These are phyloP conservation scores for Beaufortia kweichowensis DNA, from an alignment of 2,113 vertebrate species.

Conservation along the genomic window DNA sequence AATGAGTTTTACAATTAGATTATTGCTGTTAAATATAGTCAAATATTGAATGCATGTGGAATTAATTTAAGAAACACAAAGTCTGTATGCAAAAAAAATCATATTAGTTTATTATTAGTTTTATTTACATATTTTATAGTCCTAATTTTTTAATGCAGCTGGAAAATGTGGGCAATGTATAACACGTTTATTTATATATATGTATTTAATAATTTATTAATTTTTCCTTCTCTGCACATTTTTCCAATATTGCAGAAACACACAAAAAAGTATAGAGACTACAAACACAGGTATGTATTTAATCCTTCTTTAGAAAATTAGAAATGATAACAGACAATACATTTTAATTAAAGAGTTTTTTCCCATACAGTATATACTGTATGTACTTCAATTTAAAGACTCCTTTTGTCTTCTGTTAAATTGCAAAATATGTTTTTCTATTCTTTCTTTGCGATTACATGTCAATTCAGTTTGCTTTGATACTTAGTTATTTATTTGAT, in stretches of 20 bases:
- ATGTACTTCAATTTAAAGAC: neutral
- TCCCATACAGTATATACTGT: too few relatives aligned
- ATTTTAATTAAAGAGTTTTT: neutral
- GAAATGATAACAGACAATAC: too few relatives aligned
- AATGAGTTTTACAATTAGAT: neutral
- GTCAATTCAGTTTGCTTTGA: neutral
- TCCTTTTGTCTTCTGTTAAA: too few relatives aligned
- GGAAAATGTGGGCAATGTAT: neutral
- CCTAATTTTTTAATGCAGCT: neutral
- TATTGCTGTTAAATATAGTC: neutral
- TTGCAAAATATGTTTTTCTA: neutral
- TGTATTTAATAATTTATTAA: too few relatives aligned
- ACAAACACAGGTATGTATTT: slow-evolving; percentile 31
- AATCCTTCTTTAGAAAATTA: neutral
- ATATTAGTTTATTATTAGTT: neutral
- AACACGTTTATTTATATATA: neutral
- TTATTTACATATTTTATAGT: neutral
- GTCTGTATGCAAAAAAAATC: neutral
- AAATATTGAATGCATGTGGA: neutral
- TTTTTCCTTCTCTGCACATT: neutral
- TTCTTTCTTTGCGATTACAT: neutral
- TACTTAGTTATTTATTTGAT: neutral
- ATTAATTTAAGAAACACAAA: neutral
- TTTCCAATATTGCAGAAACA: neutral
- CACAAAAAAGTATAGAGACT: neutral